Conservation (phyloP, 2,888 invertebrate species). For the Cerastoderma edule region DNA sequence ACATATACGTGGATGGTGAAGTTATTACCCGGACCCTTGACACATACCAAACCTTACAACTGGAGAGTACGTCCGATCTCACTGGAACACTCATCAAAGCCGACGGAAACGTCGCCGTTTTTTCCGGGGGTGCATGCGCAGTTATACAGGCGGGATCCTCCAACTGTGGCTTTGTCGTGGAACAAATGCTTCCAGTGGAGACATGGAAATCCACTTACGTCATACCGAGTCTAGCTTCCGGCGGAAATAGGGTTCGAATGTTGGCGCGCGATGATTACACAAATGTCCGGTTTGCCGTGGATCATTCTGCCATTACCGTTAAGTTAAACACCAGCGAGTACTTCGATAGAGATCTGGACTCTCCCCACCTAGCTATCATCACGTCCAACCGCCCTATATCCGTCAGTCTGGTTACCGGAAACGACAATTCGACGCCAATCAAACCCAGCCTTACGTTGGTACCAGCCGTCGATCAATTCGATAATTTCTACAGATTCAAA, state of each 20-base stretch:
- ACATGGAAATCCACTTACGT: conserved; percentile 35
- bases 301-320: neutral
- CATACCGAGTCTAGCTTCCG: conserved; percentile 30
- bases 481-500: conserved; percentile 27
- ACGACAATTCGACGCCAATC: neutral
- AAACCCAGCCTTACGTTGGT: conserved; percentile 39
- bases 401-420: conserved; percentile 32
- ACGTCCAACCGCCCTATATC: conserved; percentile 33
- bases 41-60: conserved; percentile 43
- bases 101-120: conserved; percentile 42
- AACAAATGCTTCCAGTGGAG: conserved; percentile 34
- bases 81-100: conserved; percentile 46
- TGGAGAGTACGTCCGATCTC: conserved; percentile 37
- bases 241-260: conserved; percentile 32
- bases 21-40: conserved; percentile 31
- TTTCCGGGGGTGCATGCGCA: conserved; percentile 39
- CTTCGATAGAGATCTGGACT: conserved; percentile 14
- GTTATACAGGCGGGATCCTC: conserved; percentile 16
- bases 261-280: conserved; percentile 44
- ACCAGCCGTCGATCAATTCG: conserved; percentile 35
- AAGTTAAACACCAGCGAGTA: conserved; percentile 21
- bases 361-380: conserved; percentile 11
- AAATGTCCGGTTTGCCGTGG: conserved; percentile 21
- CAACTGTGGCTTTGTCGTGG: conserved; percentile 38
- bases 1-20: conserved; percentile 28